A percentile compares a stretch with the other conserved stretches of the same genome.
Conservation (phyloP, 2,888 invertebrate genomes). For the Cataglyphis cursor region DNA sequence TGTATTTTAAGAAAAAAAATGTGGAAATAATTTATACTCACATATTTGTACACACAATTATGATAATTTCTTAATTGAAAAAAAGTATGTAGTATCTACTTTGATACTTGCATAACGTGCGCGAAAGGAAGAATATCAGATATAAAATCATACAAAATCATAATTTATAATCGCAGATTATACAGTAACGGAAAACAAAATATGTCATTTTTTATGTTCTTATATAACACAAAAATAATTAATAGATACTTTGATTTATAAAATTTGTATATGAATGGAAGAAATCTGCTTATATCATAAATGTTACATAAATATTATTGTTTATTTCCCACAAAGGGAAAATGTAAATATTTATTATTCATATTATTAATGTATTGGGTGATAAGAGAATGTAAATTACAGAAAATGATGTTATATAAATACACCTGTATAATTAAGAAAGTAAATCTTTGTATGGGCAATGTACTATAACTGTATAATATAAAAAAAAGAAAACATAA, state of each 20-base stretch:
- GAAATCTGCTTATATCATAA: constrained; percentile 5
- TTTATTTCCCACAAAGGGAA: constrained; percentile 13
- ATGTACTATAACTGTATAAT: neutral
- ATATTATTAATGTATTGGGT: constrained; percentile 9
- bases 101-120: neutral
- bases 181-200: neutral
- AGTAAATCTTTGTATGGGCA: neutral
- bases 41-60: constrained; percentile 38
- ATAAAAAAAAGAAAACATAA: constrained; percentile 22
- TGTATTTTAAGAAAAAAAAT: neutral
- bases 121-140: neutral
- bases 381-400: constrained; percentile 5
- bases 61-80: neutral
- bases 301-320: constrained; percentile 52
- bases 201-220: neutral
- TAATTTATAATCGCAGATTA: neutral
- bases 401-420: constrained; percentile 16
- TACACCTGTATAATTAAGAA: neutral
- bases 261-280: constrained; percentile 17
- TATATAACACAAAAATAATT: neutral
- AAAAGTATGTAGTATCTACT: neutral
- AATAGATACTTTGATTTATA: constrained; percentile 52
- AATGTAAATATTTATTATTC: constrained; percentile 30
- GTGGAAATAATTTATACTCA: constrained; percentile 66
- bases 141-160: neutral